Evolutionary conservation across 2,888 invertebrate species (phyloP).

Genomic region (Chymomyza fuscimana): DNA sequence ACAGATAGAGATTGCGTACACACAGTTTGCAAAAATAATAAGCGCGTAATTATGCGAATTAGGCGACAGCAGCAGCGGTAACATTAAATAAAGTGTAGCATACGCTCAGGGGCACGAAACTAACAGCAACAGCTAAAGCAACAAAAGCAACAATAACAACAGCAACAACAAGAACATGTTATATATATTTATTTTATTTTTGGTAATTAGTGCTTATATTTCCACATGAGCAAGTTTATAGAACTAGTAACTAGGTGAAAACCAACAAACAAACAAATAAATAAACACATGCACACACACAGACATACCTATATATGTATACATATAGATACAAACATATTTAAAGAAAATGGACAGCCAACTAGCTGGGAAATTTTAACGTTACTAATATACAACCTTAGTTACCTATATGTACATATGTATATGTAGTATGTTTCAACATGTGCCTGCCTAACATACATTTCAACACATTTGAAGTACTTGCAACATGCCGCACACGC

Average conservation of each 20-base stretch:
- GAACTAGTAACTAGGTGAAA: constrained; percentile 12
- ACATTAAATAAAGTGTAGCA: constrained; percentile 69
- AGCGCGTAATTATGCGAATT: constrained; percentile 74
- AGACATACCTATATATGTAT: not conserved
- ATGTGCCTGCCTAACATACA: constrained; percentile 16
- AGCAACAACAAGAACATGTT: constrained; percentile 5
- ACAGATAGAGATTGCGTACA: constrained; percentile 19
- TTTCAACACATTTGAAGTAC: constrained; percentile 65
- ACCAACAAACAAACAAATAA: not conserved
- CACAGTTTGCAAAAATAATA: constrained; percentile 68
- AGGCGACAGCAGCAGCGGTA: constrained; percentile 50
- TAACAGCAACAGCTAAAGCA: not conserved
- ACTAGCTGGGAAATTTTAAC: not conserved
- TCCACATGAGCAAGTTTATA: constrained; percentile 49
- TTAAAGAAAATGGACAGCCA: not conserved
- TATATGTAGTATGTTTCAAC: constrained; percentile 13
- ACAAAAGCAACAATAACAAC: not conserved
- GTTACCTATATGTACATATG: constrained; percentile 11
- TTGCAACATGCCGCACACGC: constrained; percentile 15
- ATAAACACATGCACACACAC: not conserved
- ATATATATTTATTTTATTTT: constrained; percentile 44
- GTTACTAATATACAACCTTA: constrained; percentile 33
- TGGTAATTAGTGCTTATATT: constrained; percentile 62
- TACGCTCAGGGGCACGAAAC: constrained; percentile 66
- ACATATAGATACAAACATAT: no score